Base-by-base conservation (phyloP, 2,888 invertebrate species). In the Rhorus exstirpatorius region DNA sequence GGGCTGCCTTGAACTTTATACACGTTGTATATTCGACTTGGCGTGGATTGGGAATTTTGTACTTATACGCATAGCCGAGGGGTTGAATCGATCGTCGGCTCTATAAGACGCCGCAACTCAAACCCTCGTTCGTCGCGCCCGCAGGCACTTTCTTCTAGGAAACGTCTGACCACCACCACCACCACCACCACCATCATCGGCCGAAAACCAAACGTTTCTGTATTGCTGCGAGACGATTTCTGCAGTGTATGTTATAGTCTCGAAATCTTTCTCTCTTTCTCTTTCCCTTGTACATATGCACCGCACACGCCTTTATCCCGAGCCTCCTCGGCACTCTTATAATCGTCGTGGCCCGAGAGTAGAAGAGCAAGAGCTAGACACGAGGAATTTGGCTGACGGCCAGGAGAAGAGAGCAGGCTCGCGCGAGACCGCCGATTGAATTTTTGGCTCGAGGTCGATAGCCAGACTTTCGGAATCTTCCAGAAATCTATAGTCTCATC, bases 401-500 rank as follows among this genome's bases (percentile, higher is more conserved):
- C 85, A 85, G 81, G 74, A 76, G 61, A 55, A 26, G 31, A 67
- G 53, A 44, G 63, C 12, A 14, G 63, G 55, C 21, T 19, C 65
- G 31, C 65, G 83, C 83, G 81, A 77, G 83, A 83, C 63, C 70
- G 82, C 80, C 84, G 85, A 85, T 85, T 84, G 85, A 85, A 83
- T 83, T 84, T 85, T 84, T 85, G 85, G 85, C 84, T 82, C 85
- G 85, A 85, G 85, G 85, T 85, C 83, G 85, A 85, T 84, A 85
- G 84, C 85, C 83, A 85, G 84, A 85, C 85, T 83, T 83, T 83
- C 74, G 83, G 85, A 85, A 85, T 85, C 81, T 85, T 84, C 83
- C 83, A 83, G 83, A 84, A 84, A 82, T 74, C 83, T 51, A n/a
- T n/a, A 71, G 84, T 81, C 83, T 76, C 79, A 63, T 77, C 80